Base-by-base conservation (phyloP, 2,113 vertebrate species). In the Nansenia antarctica region DNA sequence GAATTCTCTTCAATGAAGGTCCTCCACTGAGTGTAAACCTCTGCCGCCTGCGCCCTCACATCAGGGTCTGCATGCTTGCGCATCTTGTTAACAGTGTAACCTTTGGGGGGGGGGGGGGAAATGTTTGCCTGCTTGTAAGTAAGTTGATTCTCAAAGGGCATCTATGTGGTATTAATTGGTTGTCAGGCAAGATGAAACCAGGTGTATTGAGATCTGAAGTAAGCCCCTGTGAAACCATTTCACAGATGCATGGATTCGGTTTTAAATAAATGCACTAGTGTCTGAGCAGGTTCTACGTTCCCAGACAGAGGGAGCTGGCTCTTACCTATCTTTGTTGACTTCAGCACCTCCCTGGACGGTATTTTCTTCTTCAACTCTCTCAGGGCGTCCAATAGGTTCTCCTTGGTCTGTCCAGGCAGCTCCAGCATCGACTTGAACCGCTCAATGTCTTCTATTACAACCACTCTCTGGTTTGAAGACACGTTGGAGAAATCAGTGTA, bases 391-490 rank as follows among this genome's bases (percentile, higher is more conserved):
- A 96, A 71, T 71, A 98, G 89, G 75, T 96, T 96, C 65, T 96
- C 95, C 63, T 91, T 95, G 0, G 81, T 88, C 77, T 99, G 98
- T 14, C 85, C 83, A 62, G 95, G 93, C 66, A 98, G 89, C 77
- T 98, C 96, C 66, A 98, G 77, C 37, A 92, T 92, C 60, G 94
- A 91, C 72, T 95, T 98, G 90, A 91, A 96, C 72, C 95, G 91
- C 88, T 94, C 90, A 82, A 98, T 95, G 75, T 99, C 98, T 80
- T 99, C 97, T 69, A 99, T 86, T 68, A 99, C 96, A 76, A 99
- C 97, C 82, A 99, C 97, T 86, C 98, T 96, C 98, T 99, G 86
- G 29, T 31, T 27, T 15, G 55, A 30, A 18, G 55, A 32, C 14
- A 58, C 1, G 26, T 29, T n/a, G 15, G 3, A 58, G 15, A 29